Evolutionary conservation across 2,113 vertebrate genomes (phyloP).

Genomic region (Megaceryle maxima): DNA sequence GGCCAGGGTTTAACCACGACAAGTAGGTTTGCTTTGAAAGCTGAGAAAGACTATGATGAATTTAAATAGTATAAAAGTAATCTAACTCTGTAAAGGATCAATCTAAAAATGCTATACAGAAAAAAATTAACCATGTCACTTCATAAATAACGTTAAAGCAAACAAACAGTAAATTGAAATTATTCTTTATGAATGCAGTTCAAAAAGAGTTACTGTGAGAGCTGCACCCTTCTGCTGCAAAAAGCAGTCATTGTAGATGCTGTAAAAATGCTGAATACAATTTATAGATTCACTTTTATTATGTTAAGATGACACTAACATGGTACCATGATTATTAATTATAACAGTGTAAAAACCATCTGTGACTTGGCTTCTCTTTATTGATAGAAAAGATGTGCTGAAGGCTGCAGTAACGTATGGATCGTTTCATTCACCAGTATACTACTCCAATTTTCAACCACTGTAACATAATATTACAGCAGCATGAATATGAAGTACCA

Average conservation of each 20-base stretch:
- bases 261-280: not conserved
- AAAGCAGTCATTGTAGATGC: not conserved
- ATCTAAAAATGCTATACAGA: not conserved
- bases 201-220: not conserved
- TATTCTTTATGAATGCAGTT: not conserved
- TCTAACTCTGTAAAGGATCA: not conserved
- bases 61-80: not conserved
- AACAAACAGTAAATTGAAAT: not conserved
- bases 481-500: not conserved
- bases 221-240: not conserved
- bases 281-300: not conserved
- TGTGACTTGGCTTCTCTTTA: not conserved
- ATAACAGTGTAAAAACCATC: not conserved
- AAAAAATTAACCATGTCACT: not conserved
- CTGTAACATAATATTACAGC: not conserved
- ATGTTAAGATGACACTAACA: not conserved
- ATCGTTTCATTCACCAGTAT: not conserved
- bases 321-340: not conserved
- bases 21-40: not conserved
- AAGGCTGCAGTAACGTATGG: not conserved
- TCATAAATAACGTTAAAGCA: not conserved
- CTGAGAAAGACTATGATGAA: not conserved
- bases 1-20: not conserved
- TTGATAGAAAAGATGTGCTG: not conserved
- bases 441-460: not conserved